phyloP scores from a whole-genome alignment of 2,113 vertebrate genomes.

The Percina caprodes region DNA sequence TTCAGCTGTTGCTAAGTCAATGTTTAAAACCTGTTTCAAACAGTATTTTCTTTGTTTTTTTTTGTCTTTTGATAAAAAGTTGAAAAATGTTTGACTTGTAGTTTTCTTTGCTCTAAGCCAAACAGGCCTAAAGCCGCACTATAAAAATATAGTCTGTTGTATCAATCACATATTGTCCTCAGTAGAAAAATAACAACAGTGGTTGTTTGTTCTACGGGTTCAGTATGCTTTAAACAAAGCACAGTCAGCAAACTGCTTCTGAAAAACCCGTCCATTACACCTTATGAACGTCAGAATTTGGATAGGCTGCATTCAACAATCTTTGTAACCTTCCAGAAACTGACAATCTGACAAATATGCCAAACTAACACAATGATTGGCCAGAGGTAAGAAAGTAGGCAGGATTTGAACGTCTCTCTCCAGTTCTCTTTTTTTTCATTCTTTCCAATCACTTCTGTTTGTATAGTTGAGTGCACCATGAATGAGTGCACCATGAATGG shows the following conservation, averaged over 20 bases:
- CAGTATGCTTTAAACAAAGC: not conserved
- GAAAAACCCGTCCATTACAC: not conserved
- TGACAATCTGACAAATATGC: not conserved
- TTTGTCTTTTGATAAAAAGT: not conserved
- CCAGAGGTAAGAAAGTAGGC: too few species aligned
- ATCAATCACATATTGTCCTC: not conserved
- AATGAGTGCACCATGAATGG: too few species aligned
- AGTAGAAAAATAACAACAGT: not conserved
- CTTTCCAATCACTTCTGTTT: too few species aligned
- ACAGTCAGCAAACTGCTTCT: not conserved
- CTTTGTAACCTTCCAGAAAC: not conserved
- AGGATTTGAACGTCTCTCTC: too few species aligned
- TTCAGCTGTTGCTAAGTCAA: not conserved
- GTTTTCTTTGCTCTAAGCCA: not conserved
- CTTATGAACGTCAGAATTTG: not conserved
- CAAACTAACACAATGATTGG: too few species aligned
- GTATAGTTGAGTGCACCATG: too few species aligned
- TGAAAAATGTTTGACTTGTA: not conserved
- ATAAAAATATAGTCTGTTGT: not conserved
- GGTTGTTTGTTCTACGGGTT: too few species aligned
- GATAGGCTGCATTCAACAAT: not conserved
- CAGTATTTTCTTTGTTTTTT: not conserved
- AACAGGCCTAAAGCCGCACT: not conserved
- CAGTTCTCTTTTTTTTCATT: too few species aligned
- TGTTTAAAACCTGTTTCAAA: constrained; percentile 4